Percentiles rank a stretch among this genome's conserved stretches.
phyloP scores from a whole-genome alignment of 92 coral and sea anemone species.

The Meandrina meandrites region DNA sequence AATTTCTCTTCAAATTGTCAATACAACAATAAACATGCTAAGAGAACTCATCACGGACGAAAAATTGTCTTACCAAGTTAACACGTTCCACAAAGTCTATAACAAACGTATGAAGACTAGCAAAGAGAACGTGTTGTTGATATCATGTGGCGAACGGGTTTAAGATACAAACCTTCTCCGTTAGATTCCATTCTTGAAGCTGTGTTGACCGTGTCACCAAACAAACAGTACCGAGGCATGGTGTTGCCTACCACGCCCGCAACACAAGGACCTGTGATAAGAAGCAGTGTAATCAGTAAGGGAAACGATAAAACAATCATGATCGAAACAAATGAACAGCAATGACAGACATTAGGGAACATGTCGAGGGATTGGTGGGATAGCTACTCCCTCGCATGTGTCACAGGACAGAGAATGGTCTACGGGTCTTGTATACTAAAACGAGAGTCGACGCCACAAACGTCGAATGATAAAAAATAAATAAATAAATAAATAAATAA shows the following conservation, averaged over 20 bases:
- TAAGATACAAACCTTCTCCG: slow-evolving; percentile 48
- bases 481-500: no score
- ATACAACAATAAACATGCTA: neutral
- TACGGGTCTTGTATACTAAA: no score
- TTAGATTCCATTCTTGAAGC: slow-evolving; percentile 98
- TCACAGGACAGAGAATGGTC: no score
- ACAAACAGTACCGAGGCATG: slow-evolving; percentile 96
- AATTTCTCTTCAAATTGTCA: neutral
- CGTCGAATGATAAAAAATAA: neutral
- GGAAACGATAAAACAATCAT: neutral
- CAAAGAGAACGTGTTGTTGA: neutral
- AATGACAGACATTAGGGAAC: neutral
- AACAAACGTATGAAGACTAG: neutral
- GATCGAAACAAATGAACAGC: neutral
- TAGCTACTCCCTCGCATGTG: neutral
- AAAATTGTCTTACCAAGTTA: neutral
- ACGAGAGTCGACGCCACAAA: neutral
- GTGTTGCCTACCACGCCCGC: slow-evolving; percentile 99
- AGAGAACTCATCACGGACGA: neutral
- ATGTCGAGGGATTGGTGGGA: neutral
- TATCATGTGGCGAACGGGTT: neutral
- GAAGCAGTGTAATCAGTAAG: neutral
- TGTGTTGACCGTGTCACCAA: slow-evolving; percentile 97
- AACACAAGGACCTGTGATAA: slow-evolving; percentile 81
- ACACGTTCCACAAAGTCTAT: neutral